phyloP scores from a whole-genome alignment of 2,113 vertebrate species.

The Ia io region DNA sequence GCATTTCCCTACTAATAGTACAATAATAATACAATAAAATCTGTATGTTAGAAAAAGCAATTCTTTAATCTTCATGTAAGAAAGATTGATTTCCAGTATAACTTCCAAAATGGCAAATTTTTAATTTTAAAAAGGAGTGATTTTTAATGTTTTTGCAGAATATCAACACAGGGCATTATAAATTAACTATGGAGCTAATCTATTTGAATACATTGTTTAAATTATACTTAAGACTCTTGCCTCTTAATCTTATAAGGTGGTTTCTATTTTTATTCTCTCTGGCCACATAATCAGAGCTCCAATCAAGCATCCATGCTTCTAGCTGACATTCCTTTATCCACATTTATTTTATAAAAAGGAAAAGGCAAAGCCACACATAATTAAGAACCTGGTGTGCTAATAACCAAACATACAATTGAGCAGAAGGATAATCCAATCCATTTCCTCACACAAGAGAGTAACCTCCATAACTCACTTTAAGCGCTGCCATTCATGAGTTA shows the following conservation, averaged over 20 bases:
- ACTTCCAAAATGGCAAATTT: constrained; percentile 17
- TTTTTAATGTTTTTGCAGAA: constrained; percentile 36
- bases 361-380: constrained; percentile 76
- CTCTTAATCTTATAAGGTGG: constrained; percentile 17
- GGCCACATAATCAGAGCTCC: constrained; percentile 34
- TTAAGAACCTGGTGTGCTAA: constrained; percentile 81
- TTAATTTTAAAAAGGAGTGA: constrained; percentile 17
- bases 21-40: not conserved
- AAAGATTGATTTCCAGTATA: not conserved
- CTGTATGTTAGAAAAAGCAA: not conserved
- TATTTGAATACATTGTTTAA: constrained; percentile 45
- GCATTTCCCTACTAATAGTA: not conserved
- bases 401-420: constrained; percentile 80
- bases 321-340: constrained; percentile 49
- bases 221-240: constrained; percentile 31
- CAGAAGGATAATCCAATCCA: constrained; percentile 80
- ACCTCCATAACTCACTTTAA: constrained; percentile 85
- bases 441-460: constrained; percentile 83
- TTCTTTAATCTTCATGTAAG: constrained; percentile 17
- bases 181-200: constrained; percentile 22
- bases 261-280: constrained; percentile 51
- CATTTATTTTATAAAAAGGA: constrained; percentile 74
- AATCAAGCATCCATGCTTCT: constrained; percentile 61
- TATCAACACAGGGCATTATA: not conserved
- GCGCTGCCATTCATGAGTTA: constrained; percentile 83